These are phyloP conservation scores for Morelia viridis DNA, from an alignment of 2,797 vertebrate genomes.

Conservation along the genomic window DNA sequence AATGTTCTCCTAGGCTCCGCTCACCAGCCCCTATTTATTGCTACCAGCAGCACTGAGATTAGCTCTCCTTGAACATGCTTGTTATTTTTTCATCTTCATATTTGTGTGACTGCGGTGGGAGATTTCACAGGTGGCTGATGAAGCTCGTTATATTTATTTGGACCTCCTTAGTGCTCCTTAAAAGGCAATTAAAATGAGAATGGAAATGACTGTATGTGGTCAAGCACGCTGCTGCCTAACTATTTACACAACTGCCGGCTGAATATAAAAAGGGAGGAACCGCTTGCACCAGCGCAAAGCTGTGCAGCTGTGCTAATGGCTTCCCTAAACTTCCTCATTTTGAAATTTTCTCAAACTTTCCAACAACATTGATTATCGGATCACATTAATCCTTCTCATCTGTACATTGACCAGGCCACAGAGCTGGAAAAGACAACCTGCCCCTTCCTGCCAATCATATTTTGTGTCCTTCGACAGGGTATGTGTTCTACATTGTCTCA, in stretches of 20 bases:
- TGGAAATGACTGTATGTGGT: constrained; percentile 55
- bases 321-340: constrained; percentile 58
- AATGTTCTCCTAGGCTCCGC: constrained; percentile 18
- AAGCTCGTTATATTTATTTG: constrained; percentile 62
- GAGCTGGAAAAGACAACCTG: background rate
- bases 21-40: constrained; percentile 50
- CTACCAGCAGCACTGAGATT: constrained; percentile 35
- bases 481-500: background rate
- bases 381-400: constrained; percentile 47
- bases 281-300: constrained; percentile 20
- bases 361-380: constrained; percentile 44
- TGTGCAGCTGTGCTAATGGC: constrained; percentile 53
- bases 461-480: background rate
- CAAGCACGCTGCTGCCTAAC: constrained; percentile 56
- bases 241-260: constrained; percentile 47
- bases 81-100: constrained; percentile 57
- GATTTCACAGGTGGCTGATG: constrained; percentile 63
- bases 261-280: constrained; percentile 55
- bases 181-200: constrained; percentile 70
- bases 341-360: constrained; percentile 58
- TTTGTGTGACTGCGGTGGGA: constrained; percentile 42
- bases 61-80: constrained; percentile 26
- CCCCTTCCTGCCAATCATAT: background rate
- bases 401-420: background rate
- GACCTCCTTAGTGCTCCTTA: constrained; percentile 63